Percentiles rank a stretch among this genome's conserved stretches.
Conservation (phyloP, 92 coral and sea anemone genomes). For the Umimayanthus kanabou region DNA sequence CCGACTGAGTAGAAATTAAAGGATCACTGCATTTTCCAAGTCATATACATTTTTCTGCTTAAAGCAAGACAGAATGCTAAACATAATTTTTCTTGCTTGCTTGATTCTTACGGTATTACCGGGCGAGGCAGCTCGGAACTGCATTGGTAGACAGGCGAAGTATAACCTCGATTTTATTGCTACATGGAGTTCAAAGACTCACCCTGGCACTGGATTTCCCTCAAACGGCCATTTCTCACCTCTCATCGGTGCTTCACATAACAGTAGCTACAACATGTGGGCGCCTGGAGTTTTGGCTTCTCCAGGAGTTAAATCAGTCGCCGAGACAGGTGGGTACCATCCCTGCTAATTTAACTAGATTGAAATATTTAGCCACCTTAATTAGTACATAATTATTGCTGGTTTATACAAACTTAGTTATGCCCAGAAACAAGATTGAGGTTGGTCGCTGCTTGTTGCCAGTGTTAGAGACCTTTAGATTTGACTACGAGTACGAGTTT, state of each 20-base stretch:
- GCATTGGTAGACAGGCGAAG: slow-evolving; percentile 44
- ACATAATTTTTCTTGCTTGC: too few relatives aligned
- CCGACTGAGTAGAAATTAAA: too few relatives aligned
- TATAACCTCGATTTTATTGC: slow-evolving; percentile 46
- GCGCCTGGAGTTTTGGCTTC: slow-evolving; percentile 50
- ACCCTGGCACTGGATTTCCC: slow-evolving; percentile 40
- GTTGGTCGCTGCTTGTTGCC: background rate
- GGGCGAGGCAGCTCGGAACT: background rate
- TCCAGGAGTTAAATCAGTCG: slow-evolving; percentile 49
- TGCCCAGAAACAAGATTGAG: background rate
- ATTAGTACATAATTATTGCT: too few relatives aligned
- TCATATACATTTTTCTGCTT: too few relatives aligned
- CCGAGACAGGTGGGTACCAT: background rate
- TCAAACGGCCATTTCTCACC: slow-evolving; percentile 46
- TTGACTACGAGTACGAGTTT: too few relatives aligned
- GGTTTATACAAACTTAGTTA: background rate
- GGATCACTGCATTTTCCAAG: too few relatives aligned
- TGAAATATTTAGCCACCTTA: background rate
- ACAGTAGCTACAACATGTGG: slow-evolving; percentile 56
- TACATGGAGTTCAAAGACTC: slow-evolving; percentile 46
- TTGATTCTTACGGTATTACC: background rate
- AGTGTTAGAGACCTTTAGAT: background rate
- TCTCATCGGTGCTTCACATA: slow-evolving; percentile 61
- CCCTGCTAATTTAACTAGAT: background rate
- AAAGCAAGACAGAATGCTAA: background rate